These are phyloP conservation scores for Frankliniella intonsa DNA, from an alignment of 2,888 invertebrate species.

Conservation along the genomic window DNA sequence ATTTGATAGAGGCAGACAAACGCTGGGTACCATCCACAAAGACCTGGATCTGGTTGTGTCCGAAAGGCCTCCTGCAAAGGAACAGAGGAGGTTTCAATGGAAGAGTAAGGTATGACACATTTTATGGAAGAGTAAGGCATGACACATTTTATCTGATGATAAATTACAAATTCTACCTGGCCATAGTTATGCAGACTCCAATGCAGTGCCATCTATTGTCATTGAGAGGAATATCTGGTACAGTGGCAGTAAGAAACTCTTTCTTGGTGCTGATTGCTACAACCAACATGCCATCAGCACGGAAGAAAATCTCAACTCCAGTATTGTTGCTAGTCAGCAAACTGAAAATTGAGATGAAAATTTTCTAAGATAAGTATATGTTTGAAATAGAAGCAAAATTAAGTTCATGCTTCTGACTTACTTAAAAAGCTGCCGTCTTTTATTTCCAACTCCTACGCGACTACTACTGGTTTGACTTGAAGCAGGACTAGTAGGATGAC, in stretches of 20 bases:
- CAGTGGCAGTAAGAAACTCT: conserved; percentile 54
- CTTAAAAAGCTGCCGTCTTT: conserved; percentile 9
- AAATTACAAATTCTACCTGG: conserved; percentile 39
- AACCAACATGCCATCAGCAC: conserved; percentile 52
- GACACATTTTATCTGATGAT: background rate
- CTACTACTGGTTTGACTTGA: conserved; percentile 1
- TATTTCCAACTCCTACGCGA: background rate
- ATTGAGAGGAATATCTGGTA: conserved; percentile 46
- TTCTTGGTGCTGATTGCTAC: conserved; percentile 55
- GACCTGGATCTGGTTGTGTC: conserved; percentile 55
- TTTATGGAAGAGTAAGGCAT: conserved; percentile 27
- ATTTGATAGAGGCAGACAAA: conserved; percentile 53
- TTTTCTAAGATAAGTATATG: background rate
- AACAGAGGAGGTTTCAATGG: conserved; percentile 23
- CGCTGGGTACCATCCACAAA: conserved; percentile 56
- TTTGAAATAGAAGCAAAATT: background rate
- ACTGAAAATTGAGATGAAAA: conserved; percentile 43
- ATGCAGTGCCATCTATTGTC: conserved; percentile 57
- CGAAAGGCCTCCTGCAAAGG: conserved; percentile 52
- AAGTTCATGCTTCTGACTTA: background rate
- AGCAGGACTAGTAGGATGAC: background rate
- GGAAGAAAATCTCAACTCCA: conserved; percentile 59
- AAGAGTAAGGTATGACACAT: conserved; percentile 8
- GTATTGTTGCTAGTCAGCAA: conserved; percentile 51
- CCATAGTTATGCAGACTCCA: conserved; percentile 49